Evolutionary conservation across 2,888 invertebrate species (phyloP).

Genomic region (Trilocha varians): DNA sequence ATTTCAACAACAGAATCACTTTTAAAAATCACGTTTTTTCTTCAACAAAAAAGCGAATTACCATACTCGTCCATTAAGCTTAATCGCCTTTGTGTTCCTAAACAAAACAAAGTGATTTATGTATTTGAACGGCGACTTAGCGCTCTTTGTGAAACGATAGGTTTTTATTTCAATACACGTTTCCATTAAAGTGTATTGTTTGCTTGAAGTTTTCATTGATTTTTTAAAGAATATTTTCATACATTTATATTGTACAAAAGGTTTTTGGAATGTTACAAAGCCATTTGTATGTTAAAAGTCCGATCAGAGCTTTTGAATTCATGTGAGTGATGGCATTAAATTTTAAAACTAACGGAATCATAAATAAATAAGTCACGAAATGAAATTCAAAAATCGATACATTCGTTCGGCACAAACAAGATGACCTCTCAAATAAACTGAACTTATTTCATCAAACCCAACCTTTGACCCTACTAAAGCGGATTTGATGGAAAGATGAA

Average conservation of each 20-base stretch:
- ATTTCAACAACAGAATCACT: conserved; percentile 1
- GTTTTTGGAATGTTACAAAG: too few relatives aligned
- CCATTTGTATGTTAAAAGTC: too few relatives aligned
- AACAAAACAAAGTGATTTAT: conserved; percentile 9
- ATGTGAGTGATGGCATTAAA: too few relatives aligned
- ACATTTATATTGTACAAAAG: too few relatives aligned
- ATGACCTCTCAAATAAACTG: conserved; percentile 2
- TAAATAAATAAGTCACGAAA: too few relatives aligned
- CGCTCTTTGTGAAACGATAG: neutral
- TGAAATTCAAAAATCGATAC: neutral
- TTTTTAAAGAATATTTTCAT: too few relatives aligned
- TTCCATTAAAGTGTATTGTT: too few relatives aligned
- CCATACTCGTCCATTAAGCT: conserved; percentile 7
- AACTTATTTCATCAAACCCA: conserved; percentile 19
- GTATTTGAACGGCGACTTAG: neutral
- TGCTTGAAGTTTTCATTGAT: too few relatives aligned
- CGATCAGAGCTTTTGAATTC: too few relatives aligned
- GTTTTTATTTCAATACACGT: neutral
- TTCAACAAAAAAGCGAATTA: conserved; percentile 7
- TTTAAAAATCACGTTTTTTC: conserved; percentile 4
- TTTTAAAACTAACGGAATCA: too few relatives aligned
- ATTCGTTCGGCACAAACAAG: neutral
- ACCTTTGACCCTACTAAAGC: conserved; percentile 17
- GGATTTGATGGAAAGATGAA: conserved; percentile 36
- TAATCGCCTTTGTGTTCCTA: conserved; percentile 6